Evolutionary conservation across 2,113 vertebrate genomes (phyloP).

Genomic region (Brienomyrus brachyistius): DNA sequence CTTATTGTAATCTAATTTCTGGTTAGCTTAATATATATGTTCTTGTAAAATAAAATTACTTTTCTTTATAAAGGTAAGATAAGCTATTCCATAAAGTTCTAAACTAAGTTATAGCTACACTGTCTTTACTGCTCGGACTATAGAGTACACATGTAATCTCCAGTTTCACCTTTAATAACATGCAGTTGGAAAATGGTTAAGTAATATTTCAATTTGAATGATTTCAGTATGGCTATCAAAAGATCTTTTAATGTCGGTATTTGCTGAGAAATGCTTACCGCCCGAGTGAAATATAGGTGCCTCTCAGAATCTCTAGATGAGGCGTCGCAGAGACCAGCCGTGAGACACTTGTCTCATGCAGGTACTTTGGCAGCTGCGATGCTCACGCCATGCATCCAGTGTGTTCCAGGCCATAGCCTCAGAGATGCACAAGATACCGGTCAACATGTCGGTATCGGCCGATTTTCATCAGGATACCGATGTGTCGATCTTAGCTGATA

Average conservation of each 20-base stretch:
- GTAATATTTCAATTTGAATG: neutral
- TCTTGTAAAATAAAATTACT: too few species aligned
- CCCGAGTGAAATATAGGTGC: neutral
- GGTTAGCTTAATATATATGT: too few species aligned
- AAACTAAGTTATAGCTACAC: too few species aligned
- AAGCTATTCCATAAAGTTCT: too few species aligned
- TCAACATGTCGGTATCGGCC: neutral
- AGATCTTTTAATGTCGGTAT: neutral
- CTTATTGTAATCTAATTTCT: too few species aligned
- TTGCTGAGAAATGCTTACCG: neutral
- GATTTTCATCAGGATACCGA: neutral
- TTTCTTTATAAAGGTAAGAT: too few species aligned
- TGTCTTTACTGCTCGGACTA: too few species aligned
- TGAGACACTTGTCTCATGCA: neutral
- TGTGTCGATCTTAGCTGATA: too few species aligned
- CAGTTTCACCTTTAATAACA: neutral
- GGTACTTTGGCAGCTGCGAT: too few species aligned
- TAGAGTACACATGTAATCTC: too few species aligned
- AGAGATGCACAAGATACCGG: neutral
- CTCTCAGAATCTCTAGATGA: neutral
- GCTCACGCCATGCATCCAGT: too few species aligned
- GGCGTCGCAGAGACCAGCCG: neutral
- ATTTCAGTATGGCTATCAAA: neutral
- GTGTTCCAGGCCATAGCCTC: neutral
- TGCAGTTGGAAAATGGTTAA: neutral